Conservation (phyloP, 2,113 vertebrate genomes). For the Rousettus leschenaultii region DNA sequence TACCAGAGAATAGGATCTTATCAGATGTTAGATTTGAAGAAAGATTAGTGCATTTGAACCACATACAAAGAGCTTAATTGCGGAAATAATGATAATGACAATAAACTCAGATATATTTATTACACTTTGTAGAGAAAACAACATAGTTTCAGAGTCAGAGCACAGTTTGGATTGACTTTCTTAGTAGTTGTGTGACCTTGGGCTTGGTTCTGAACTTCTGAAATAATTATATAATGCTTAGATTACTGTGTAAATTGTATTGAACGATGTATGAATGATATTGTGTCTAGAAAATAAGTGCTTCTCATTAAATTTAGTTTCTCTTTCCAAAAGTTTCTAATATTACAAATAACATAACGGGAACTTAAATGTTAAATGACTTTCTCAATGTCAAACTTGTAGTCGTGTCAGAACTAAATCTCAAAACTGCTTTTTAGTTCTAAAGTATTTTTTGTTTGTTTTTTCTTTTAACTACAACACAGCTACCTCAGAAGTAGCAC, state of each 20-base stretch:
- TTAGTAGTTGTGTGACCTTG: background rate
- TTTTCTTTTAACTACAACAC: background rate
- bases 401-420: constrained; percentile 36
- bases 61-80: background rate
- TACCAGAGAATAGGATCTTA: background rate
- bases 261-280: background rate
- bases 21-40: background rate
- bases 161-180: background rate
- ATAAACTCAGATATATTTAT: constrained; percentile 19
- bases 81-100: constrained; percentile 48
- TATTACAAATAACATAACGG: background rate
- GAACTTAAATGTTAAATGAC: constrained; percentile 29
- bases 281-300: background rate
- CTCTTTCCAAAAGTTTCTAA: background rate
- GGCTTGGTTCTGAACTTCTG: background rate
- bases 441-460: background rate
- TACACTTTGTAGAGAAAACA: background rate
- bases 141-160: background rate
- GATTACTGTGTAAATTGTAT: background rate
- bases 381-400: constrained; percentile 46
- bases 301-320: background rate
- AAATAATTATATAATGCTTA: background rate
- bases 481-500: constrained; percentile 16
- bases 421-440: constrained; percentile 9
- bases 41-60: background rate